Evolutionary conservation across 1,140 invertebrate genomes (phyloP).

Genomic region (Rhagoletis zephyria): DNA sequence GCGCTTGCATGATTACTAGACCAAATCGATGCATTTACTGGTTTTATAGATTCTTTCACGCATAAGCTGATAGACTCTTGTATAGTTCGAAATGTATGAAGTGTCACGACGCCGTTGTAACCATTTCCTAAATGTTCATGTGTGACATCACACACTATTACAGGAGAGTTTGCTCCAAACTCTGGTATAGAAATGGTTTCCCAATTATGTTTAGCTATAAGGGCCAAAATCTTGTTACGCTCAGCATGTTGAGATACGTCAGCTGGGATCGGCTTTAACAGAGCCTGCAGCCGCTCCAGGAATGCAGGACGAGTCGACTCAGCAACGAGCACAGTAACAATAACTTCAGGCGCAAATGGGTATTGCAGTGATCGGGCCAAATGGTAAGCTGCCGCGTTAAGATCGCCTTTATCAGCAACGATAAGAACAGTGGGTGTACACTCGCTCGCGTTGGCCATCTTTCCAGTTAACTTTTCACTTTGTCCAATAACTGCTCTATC

Average conservation of each 20-base stretch:
- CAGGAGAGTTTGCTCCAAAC: slow-evolving; percentile 52
- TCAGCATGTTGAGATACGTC: slow-evolving; percentile 57
- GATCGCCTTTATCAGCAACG: slow-evolving; percentile 63
- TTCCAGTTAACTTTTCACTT: background rate
- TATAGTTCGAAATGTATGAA: slow-evolving; percentile 68
- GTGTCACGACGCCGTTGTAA: slow-evolving; percentile 61
- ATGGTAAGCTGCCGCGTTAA: slow-evolving; percentile 64
- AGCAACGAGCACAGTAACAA: slow-evolving; percentile 65
- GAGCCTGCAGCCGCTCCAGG: slow-evolving; percentile 55
- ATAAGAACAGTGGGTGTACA: slow-evolving; percentile 63
- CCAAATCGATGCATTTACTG: slow-evolving; percentile 64
- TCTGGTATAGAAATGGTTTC: slow-evolving; percentile 58
- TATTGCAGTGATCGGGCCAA: slow-evolving; percentile 62
- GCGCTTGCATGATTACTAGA: slow-evolving; percentile 66
- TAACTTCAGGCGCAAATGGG: slow-evolving; percentile 58
- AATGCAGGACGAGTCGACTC: slow-evolving; percentile 64
- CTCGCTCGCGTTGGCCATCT: background rate
- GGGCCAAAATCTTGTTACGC: slow-evolving; percentile 57
- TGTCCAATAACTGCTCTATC: background rate
- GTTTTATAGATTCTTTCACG: slow-evolving; percentile 61
- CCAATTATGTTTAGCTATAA: slow-evolving; percentile 61
- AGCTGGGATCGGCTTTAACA: slow-evolving; percentile 56
- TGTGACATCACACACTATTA: slow-evolving; percentile 63
- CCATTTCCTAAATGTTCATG: slow-evolving; percentile 64
- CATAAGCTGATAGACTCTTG: slow-evolving; percentile 65